Percentiles rank a stretch among this genome's conserved stretches.
Conservation (phyloP, 2,797 vertebrate genomes). For the Adelosebastes latens region DNA sequence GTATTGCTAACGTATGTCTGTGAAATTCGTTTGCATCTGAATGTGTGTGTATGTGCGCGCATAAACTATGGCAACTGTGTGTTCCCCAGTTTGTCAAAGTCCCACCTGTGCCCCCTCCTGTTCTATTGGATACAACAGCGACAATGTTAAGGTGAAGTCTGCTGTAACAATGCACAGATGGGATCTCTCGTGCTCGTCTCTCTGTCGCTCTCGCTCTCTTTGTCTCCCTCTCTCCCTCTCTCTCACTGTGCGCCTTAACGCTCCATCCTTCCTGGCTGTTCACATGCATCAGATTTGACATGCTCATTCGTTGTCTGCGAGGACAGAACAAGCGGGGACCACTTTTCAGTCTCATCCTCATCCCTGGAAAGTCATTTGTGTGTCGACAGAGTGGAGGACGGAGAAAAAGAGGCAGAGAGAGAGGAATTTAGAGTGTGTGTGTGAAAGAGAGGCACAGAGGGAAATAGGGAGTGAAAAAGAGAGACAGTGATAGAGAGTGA, state of each 20-base stretch:
- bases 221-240: neutral
- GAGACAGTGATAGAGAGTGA: neutral
- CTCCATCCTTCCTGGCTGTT: slow-evolving; percentile 48
- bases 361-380: slow-evolving; percentile 66
- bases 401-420: slow-evolving; percentile 11
- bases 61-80: slow-evolving; percentile 2
- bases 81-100: slow-evolving; percentile 31
- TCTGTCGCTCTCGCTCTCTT: neutral
- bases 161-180: slow-evolving; percentile 69
- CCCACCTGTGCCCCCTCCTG: slow-evolving; percentile 61
- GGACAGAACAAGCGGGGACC: slow-evolving; percentile 57
- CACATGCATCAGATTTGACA: slow-evolving; percentile 63
- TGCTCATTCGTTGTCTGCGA: slow-evolving; percentile 54
- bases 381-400: slow-evolving; percentile 19
- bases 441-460: neutral
- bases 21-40: neutral
- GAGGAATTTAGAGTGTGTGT: slow-evolving; percentile 4
- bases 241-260: slow-evolving; percentile 17
- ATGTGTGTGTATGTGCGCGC: neutral
- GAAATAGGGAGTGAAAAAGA: neutral
- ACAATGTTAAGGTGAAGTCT: slow-evolving; percentile 61
- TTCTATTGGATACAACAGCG: slow-evolving; percentile 31
- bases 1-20: neutral
- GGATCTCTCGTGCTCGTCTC: slow-evolving; percentile 22
- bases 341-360: slow-evolving; percentile 59